Conservation (phyloP, 2,888 invertebrate species). For the Drosophila vallismaia region DNA sequence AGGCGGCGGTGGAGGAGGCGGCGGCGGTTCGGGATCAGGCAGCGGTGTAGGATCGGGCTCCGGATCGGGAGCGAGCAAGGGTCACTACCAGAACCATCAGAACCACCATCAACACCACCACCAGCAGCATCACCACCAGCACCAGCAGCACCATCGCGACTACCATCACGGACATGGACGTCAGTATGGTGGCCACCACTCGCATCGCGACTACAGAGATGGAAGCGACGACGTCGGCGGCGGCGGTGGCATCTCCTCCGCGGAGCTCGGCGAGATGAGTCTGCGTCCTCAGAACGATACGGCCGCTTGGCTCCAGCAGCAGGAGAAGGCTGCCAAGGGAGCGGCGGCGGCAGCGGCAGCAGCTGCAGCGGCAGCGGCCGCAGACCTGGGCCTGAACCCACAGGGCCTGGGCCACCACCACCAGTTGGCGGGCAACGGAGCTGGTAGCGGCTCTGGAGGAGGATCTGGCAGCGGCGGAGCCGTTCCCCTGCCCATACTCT, state of each 20-base stretch:
- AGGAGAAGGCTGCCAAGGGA: constrained; percentile 84
- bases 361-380: constrained; percentile 48
- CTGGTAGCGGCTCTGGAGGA: constrained; percentile 47
- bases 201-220: constrained; percentile 82
- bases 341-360: constrained; percentile 16
- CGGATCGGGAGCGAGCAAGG: constrained; percentile 47
- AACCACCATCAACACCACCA: constrained; percentile 69
- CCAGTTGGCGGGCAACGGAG: constrained; percentile 45
- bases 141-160: constrained; percentile 66
- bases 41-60: constrained; percentile 21
- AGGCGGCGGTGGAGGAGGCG: constrained; percentile 65
- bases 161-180: constrained; percentile 58
- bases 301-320: constrained; percentile 82
- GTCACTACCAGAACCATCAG: constrained; percentile 67
- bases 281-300: constrained; percentile 83
- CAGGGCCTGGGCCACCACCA: constrained; percentile 84
- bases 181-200: constrained; percentile 50
- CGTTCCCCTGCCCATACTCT: constrained; percentile 88
- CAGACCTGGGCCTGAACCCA: constrained; percentile 82
- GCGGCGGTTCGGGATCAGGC: constrained; percentile 53
- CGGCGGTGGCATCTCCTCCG: constrained; percentile 31
- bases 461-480: constrained; percentile 72
- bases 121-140: constrained; percentile 55
- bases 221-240: constrained; percentile 81
- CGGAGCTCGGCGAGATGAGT: constrained; percentile 77